Conservation (phyloP, 2,888 invertebrate genomes). For the Cenopis cana region DNA sequence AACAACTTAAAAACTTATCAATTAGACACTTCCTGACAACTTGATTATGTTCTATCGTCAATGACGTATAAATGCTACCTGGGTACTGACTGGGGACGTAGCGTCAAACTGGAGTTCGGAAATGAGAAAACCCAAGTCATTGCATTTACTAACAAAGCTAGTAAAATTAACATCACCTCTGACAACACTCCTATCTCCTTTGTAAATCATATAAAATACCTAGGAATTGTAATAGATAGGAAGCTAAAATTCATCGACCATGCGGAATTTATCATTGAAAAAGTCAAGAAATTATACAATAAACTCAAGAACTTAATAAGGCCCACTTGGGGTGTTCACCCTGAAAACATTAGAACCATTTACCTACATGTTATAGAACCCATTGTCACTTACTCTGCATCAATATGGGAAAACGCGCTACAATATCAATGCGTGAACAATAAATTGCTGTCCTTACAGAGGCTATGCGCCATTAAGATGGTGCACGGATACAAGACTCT, state of each 20-base stretch:
- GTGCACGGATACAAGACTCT: slow-evolving; percentile 28
- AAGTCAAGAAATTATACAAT: slow-evolving; percentile 33
- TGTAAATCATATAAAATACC: slow-evolving; percentile 26
- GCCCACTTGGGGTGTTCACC: background rate
- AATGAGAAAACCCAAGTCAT: slow-evolving; percentile 31
- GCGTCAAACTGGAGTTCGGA: slow-evolving; percentile 41
- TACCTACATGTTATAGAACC: background rate
- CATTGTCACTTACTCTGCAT: background rate
- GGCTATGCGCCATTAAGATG: slow-evolving; percentile 32
- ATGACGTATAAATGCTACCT: too few relatives aligned
- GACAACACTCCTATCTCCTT: background rate
- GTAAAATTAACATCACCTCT: slow-evolving; percentile 33
- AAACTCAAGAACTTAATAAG: slow-evolving; percentile 23
- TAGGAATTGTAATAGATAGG: slow-evolving; percentile 41
- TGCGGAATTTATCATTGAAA: slow-evolving; percentile 9
- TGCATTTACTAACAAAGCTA: slow-evolving; percentile 20
- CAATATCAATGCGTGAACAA: slow-evolving; percentile 2
- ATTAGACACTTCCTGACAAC: too few relatives aligned
- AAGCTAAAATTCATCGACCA: slow-evolving; percentile 36
- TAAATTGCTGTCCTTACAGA: slow-evolving; percentile 19
- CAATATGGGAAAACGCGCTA: slow-evolving; percentile 9
- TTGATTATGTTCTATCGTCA: too few relatives aligned
- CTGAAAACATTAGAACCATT: background rate
- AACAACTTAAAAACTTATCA: too few relatives aligned
- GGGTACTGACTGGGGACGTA: slow-evolving; percentile 35